Conservation (phyloP, 2,113 vertebrate species). For the Panthera tigris region DNA sequence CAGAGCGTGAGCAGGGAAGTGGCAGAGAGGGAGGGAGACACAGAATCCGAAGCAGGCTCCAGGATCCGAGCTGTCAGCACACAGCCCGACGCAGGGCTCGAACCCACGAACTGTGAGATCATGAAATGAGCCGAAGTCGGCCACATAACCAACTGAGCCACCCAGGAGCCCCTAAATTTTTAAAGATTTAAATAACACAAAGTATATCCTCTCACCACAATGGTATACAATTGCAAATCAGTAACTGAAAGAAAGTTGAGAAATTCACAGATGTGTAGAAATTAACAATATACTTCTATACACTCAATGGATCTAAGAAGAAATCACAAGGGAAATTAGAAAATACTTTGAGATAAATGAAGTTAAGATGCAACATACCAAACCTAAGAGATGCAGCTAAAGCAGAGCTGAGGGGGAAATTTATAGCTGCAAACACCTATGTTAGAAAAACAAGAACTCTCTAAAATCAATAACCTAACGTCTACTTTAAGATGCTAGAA, state of each 20-base stretch:
- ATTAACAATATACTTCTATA: background rate
- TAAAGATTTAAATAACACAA: background rate
- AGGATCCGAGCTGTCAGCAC: no score
- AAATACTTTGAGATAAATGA: background rate
- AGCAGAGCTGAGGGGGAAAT: background rate
- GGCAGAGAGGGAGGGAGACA: no score
- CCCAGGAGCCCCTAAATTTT: background rate
- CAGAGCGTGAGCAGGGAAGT: no score
- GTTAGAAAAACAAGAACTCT: background rate
- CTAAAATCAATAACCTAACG: background rate
- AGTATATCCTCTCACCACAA: background rate
- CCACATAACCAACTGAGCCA: no score
- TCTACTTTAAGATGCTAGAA: background rate
- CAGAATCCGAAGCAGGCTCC: no score
- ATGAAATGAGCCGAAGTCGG: no score
- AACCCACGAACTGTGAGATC: no score
- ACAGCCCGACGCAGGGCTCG: fast-evolving
- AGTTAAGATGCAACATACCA: background rate
- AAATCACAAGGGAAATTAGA: background rate
- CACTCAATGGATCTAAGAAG: background rate
- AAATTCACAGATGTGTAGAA: background rate
- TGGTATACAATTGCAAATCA: background rate
- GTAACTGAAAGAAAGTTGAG: background rate
- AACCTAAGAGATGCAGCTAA: background rate
- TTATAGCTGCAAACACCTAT: background rate